phyloP scores from a whole-genome alignment of 2,888 invertebrate species.

The Spilarctia lutea region DNA sequence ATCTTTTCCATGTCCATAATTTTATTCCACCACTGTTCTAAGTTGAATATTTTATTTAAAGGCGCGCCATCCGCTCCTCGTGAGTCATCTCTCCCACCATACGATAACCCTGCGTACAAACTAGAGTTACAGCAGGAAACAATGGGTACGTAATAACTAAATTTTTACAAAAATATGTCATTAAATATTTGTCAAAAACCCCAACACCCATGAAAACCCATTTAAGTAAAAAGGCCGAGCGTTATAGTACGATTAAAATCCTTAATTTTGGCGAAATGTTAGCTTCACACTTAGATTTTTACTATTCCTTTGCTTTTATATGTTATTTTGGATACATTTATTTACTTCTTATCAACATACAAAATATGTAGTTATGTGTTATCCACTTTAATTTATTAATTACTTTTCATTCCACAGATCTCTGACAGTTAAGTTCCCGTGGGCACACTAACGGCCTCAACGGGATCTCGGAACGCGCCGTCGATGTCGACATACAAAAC shows the following conservation, averaged over 20 bases:
- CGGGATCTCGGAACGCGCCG: conserved; percentile 78
- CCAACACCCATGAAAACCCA: not conserved
- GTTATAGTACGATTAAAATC: not conserved
- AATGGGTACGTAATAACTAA: conserved; percentile 89
- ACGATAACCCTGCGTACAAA: conserved; percentile 97
- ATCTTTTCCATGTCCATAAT: not conserved
- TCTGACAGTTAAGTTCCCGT: conserved; percentile 85
- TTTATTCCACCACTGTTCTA: not conserved
- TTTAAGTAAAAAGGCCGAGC: not conserved
- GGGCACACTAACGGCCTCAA: conserved; percentile 78
- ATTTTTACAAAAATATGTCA: not conserved
- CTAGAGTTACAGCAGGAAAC: conserved; percentile 97
- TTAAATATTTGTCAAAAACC: not conserved
- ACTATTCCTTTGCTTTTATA: not conserved
- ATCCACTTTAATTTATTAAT: no score
- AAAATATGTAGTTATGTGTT: not conserved
- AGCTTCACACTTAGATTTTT: not conserved
- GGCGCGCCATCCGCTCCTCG: conserved; percentile 92
- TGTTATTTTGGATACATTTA: not conserved
- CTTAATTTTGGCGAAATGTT: not conserved
- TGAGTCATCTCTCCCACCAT: conserved; percentile 92
- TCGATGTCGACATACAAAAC: conserved; percentile 70
- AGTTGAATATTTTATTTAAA: conserved; percentile 65
- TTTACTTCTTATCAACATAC: not conserved
- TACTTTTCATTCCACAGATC: conserved; percentile 65